phyloP scores from a whole-genome alignment of 2,888 invertebrate genomes.

The Lasioglossum figueresi region DNA sequence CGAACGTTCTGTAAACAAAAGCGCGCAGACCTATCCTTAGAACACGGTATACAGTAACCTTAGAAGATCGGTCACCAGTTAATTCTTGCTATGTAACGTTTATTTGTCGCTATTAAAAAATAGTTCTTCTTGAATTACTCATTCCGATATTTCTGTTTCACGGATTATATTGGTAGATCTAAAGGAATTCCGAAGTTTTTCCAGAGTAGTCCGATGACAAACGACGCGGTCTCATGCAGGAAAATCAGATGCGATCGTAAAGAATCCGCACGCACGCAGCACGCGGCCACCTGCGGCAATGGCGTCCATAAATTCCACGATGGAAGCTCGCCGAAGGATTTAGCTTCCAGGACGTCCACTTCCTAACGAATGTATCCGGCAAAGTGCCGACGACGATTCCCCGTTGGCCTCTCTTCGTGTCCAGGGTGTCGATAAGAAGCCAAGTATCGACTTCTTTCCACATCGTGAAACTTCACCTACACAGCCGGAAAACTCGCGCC shows the following conservation, averaged over 20 bases:
- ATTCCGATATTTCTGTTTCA: background rate
- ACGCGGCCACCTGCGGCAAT: constrained; percentile 59
- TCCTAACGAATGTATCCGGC: constrained; percentile 49
- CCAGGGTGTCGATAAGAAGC: constrained; percentile 47
- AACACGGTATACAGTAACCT: background rate
- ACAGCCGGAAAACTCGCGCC: constrained; percentile 18
- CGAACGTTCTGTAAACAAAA: constrained; percentile 92
- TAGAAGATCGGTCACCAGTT: background rate
- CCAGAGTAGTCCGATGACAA: constrained; percentile 24
- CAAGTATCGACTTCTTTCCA: constrained; percentile 21
- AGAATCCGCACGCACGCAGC: constrained; percentile 53
- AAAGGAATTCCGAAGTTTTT: constrained; percentile 23
- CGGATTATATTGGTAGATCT: background rate
- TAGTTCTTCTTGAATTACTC: background rate
- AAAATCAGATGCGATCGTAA: constrained; percentile 52
- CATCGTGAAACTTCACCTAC: background rate
- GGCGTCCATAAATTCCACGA: constrained; percentile 55
- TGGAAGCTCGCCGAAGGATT: constrained; percentile 44
- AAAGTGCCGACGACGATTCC: constrained; percentile 30
- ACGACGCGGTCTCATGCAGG: constrained; percentile 37
- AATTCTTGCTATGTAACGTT: background rate
- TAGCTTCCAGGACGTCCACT: constrained; percentile 35
- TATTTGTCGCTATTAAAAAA: background rate
- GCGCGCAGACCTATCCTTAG: background rate
- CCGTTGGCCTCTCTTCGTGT: constrained; percentile 21